A percentile compares a stretch with the other conserved stretches of the same genome.
Conservation (phyloP, 2,113 vertebrate species). For the Laticauda laticaudata region DNA sequence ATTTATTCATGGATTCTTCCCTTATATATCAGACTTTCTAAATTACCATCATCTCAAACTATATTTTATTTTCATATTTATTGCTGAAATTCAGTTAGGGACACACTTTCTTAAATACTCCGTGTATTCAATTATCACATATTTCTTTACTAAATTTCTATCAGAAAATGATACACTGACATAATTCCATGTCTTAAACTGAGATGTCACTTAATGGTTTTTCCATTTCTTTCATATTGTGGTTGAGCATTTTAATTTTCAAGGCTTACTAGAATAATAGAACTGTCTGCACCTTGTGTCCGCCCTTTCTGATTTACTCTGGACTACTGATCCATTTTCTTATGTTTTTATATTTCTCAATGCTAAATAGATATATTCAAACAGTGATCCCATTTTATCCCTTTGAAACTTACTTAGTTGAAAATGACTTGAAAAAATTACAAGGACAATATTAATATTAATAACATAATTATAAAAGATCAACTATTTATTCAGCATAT, state of each 20-base stretch:
- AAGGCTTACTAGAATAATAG: neutral
- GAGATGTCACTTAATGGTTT: neutral
- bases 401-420: neutral
- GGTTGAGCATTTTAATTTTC: constrained; percentile 9
- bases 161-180: neutral
- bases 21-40: neutral
- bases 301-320: neutral
- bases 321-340: neutral
- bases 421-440: neutral
- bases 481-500: neutral
- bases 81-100: neutral
- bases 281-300: constrained; percentile 27
- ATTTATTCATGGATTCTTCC: neutral
- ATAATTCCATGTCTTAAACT: neutral
- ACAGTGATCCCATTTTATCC: neutral
- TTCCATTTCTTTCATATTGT: neutral
- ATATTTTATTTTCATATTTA: neutral
- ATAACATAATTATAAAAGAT: neutral
- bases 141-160: neutral
- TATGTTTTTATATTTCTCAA: neutral
- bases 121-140: neutral
- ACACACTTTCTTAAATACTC: neutral
- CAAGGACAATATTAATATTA: neutral
- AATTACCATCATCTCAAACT: neutral
- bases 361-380: constrained; percentile 3